Base-by-base conservation (phyloP, 92 coral and sea anemone species). In the Porites rus region DNA sequence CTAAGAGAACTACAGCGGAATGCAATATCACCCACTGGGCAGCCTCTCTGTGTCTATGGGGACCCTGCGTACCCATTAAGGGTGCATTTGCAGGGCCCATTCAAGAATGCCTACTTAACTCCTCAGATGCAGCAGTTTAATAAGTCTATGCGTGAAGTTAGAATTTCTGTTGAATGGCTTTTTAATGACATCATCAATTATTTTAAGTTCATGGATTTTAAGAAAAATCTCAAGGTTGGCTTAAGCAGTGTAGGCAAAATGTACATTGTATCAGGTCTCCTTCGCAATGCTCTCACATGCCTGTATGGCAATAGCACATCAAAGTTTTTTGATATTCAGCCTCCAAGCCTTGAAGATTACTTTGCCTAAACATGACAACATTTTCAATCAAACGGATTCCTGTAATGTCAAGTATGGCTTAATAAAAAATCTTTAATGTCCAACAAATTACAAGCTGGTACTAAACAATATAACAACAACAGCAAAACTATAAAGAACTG, bases 21-120 rank as follows among this genome's bases (percentile, higher is more conserved):
- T 63, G 68, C 68, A 63, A 12, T 63, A 18, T 63, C 68, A 86
- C 72, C 90, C 78, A 51, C 78, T 65, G 56, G 85, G 78, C 62
- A 86, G 78, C 54, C 77, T 76, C 31, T 76, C 72, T 24, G 24
- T 24, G 24, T 24, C 24, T 24, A 24, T 24, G 24, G 24, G 24
- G 24, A 24, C 24, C 24, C 12, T 51, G 85, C 72, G 43, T 63
- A 63, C 68, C 68, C 68, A 63, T 21, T 63, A 63, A 63, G 12
- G 68, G 68, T 63, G 68, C 68, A 63, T 63, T 63, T 63, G 13
- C 68, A 63, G 68, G 68, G 68, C 19, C 24, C 24, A 24, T 24
- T 24, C 24, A 24, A 24, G 24, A 24, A 24, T 24, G 24, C 24
- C 24, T 24, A 24, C 24, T 24, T 24, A 24, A 24, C 24, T 24